Conservation (phyloP, 2,113 vertebrate species). For the Petrocephalus microphthalmus region DNA sequence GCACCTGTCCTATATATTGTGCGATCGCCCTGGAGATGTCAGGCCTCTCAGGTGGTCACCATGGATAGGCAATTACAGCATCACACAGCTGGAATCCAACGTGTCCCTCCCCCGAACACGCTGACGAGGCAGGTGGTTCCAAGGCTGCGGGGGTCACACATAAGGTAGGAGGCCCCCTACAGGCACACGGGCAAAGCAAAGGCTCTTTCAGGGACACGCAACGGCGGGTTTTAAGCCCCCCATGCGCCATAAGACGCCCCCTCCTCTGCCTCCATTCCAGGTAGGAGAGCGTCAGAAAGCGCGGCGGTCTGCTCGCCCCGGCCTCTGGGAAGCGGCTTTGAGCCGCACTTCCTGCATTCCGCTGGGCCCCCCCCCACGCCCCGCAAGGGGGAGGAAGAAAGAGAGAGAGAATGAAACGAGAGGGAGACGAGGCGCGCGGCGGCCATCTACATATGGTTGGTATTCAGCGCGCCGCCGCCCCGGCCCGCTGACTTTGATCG, state of each 20-base stretch:
- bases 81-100: neutral
- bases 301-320: slow-evolving; percentile 38
- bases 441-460: slow-evolving; percentile 24
- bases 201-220: neutral
- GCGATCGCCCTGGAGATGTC: neutral
- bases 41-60: neutral
- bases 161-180: neutral
- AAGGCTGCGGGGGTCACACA: neutral
- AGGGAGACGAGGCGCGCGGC: neutral
- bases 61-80: neutral
- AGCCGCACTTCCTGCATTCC: slow-evolving; percentile 23
- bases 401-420: neutral
- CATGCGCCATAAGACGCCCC: neutral
- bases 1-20: neutral
- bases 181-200: neutral
- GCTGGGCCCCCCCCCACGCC: slow-evolving; percentile 17
- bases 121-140: neutral
- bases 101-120: neutral
- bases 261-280: slow-evolving; percentile 5
- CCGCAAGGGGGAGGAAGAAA: slow-evolving; percentile 8
- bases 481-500: slow-evolving; percentile 37
- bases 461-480: slow-evolving; percentile 16
- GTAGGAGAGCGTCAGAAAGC: slow-evolving; percentile 30
- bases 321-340: slow-evolving; percentile 42
- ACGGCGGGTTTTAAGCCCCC: neutral